Conservation (phyloP, 2,113 vertebrate genomes). For the Numenius arquata region DNA sequence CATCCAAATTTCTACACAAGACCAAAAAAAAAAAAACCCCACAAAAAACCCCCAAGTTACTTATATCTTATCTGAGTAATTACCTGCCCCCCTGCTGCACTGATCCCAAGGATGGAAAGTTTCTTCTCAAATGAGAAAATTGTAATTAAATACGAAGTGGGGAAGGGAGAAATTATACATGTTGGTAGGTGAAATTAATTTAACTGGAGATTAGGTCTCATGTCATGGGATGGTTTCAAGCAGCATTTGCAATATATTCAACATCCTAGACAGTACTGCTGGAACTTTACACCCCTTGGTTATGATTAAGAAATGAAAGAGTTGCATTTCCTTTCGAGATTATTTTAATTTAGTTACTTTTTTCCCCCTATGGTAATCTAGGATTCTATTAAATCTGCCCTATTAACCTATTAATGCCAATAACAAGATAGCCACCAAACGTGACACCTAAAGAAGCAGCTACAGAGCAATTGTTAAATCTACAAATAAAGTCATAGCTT, state of each 20-base stretch:
- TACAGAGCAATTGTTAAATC: neutral
- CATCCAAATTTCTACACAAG: neutral
- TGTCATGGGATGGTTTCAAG: neutral
- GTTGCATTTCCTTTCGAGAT: neutral
- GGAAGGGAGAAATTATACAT: neutral
- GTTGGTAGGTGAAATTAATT: neutral
- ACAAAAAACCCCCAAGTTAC: neutral
- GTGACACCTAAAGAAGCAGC: neutral
- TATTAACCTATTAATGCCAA: neutral
- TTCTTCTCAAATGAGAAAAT: neutral
- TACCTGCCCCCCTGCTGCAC: neutral
- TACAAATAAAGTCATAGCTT: neutral
- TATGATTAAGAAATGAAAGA: neutral
- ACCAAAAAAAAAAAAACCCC: neutral
- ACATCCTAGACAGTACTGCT: neutral
- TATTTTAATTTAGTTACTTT: neutral
- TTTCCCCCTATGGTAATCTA: neutral
- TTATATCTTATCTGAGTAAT: neutral
- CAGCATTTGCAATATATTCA: neutral
- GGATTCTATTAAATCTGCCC: neutral
- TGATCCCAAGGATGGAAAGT: neutral
- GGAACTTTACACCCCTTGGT: neutral
- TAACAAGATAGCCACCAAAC: neutral
- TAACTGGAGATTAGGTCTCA: neutral
- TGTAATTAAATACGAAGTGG: neutral